These are phyloP conservation scores for Muntiacus muntjak DNA, from an alignment of 2,113 vertebrate species.

Conservation along the genomic window DNA sequence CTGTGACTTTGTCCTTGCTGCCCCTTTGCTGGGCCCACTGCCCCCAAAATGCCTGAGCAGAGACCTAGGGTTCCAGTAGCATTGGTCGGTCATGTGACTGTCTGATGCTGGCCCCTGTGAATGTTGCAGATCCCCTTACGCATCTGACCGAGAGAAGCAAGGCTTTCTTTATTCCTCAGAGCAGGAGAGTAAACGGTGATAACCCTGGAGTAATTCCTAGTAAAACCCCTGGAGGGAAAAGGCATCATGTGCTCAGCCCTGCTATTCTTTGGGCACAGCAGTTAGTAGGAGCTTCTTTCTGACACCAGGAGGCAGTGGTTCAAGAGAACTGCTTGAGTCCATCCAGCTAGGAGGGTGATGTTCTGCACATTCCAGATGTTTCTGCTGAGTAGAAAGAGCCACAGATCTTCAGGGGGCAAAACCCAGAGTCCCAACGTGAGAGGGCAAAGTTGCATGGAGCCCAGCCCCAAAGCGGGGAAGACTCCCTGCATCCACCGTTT, in stretches of 20 bases:
- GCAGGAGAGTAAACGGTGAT: background rate
- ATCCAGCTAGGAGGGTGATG: background rate
- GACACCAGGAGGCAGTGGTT: accelerated
- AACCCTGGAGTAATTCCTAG: background rate
- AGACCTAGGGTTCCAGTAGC: background rate
- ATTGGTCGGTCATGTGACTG: background rate
- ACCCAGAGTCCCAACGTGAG: background rate
- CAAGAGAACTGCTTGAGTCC: background rate
- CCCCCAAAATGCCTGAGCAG: no score
- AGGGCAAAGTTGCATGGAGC: background rate
- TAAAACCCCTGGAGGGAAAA: background rate
- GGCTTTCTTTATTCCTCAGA: background rate
- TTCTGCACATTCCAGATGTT: background rate
- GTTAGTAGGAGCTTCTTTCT: background rate
- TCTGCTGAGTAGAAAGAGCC: background rate
- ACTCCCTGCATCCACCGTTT: accelerated
- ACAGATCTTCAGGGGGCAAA: background rate
- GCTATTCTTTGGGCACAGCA: background rate
- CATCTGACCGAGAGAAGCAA: background rate
- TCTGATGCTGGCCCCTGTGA: background rate
- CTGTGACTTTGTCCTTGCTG: background rate
- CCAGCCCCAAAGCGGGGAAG: background rate
- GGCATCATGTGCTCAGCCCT: background rate
- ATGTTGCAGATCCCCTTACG: no score
- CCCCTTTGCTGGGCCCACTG: accelerated